Percentiles rank a stretch among this genome's conserved stretches.
These are phyloP conservation scores for Tyto alba DNA, from an alignment of 2,113 vertebrate species.

Conservation along the genomic window DNA sequence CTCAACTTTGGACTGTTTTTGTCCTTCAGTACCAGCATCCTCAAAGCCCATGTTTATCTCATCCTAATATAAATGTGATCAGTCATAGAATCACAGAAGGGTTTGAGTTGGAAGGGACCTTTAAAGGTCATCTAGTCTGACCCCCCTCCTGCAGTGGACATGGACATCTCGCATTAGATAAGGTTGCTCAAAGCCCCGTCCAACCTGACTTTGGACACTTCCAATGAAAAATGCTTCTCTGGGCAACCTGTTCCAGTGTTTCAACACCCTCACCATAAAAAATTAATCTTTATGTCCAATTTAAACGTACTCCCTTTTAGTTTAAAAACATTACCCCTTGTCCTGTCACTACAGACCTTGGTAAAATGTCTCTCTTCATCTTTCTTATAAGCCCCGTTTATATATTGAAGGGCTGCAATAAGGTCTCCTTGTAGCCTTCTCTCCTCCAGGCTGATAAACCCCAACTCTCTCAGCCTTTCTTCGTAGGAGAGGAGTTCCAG, in stretches of 20 bases:
- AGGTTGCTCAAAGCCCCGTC: neutral
- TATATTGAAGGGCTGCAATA: neutral
- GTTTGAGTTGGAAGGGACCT: neutral
- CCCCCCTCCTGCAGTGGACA: fast-evolving
- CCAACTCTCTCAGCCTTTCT: neutral
- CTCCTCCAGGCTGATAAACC: neutral
- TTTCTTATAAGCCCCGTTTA: neutral
- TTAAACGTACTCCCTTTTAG: neutral
- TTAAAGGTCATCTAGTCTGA: neutral
- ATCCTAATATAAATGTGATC: neutral
- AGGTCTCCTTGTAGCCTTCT: neutral
- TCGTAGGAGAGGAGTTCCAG: neutral
- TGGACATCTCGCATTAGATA: fast-evolving
- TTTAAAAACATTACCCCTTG: neutral
- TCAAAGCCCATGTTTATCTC: neutral
- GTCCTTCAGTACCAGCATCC: neutral
- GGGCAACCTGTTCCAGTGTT: neutral
- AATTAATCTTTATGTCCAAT: neutral
- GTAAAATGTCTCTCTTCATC: neutral
- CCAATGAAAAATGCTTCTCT: neutral
- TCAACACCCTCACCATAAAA: neutral
- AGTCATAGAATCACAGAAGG: neutral
- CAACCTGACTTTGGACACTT: neutral
- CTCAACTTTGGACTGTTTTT: neutral
- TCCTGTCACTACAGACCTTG: neutral